Percentiles rank a stretch among this genome's conserved stretches.
These are phyloP conservation scores for Tapirus indicus DNA, from an alignment of 2,797 vertebrate species.

Conservation along the genomic window DNA sequence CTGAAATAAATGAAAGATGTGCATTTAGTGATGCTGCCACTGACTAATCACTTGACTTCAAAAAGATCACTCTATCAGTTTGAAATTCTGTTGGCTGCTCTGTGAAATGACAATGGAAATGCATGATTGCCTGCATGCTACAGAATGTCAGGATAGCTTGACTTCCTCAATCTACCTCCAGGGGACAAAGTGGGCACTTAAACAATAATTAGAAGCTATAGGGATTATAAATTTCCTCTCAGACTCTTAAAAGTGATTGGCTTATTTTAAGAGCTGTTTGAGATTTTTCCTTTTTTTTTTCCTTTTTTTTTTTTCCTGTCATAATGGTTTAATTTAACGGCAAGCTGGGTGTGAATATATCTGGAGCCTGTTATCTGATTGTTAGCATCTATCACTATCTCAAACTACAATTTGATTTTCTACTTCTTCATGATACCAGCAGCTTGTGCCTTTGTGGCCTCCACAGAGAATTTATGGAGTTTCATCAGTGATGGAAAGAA, in stretches of 20 bases:
- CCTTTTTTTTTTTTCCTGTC: neutral
- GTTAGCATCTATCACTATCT: neutral
- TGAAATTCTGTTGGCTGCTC: neutral
- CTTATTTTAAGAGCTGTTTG: conserved; percentile 33
- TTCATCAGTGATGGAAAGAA: neutral
- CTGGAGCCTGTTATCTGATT: conserved; percentile 38
- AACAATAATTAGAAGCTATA: neutral
- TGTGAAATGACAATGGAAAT: neutral
- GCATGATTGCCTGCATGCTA: neutral
- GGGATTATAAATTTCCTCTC: neutral
- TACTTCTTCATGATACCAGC: neutral
- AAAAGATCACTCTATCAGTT: neutral
- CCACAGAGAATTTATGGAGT: neutral
- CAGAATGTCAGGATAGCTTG: neutral
- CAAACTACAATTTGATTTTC: neutral
- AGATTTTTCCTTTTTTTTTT: neutral
- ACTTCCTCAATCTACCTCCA: conserved; percentile 3
- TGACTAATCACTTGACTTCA: neutral
- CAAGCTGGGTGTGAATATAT: neutral
- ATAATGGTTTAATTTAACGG: neutral
- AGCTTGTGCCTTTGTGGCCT: neutral
- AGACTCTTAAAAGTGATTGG: neutral
- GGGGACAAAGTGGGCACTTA: conserved; percentile 30
- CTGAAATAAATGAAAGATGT: neutral
- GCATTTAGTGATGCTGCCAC: neutral